Percentiles rank a stretch among this genome's conserved stretches.
phyloP scores from a whole-genome alignment of 2,797 vertebrate genomes.

The Heliangelus exortis region DNA sequence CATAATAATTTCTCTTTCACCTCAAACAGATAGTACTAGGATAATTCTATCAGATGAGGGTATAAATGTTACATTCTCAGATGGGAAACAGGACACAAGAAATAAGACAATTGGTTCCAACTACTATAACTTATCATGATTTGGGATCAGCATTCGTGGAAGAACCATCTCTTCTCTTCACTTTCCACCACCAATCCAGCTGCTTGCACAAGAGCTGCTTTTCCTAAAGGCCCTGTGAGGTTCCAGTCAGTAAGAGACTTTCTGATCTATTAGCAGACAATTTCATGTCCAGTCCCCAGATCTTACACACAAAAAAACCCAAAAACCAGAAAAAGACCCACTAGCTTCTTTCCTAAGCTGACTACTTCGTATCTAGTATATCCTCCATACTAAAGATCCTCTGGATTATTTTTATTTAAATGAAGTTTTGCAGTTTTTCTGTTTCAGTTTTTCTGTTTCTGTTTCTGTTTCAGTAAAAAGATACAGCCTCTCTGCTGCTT shows the following conservation, averaged over 20 bases:
- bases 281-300: not conserved
- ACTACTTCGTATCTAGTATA: not conserved
- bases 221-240: not conserved
- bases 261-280: not conserved
- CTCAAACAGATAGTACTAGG: not conserved
- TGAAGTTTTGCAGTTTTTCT: not conserved
- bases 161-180: not conserved
- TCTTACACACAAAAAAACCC: not conserved
- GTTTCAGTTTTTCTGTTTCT: not conserved
- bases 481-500: not conserved
- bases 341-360: not conserved
- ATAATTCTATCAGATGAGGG: not conserved
- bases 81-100: not conserved
- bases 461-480: not conserved
- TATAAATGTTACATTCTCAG: not conserved
- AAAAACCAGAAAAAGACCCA: too few species aligned
- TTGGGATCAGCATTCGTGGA: not conserved
- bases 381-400: not conserved
- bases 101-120: not conserved
- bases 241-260: not conserved
- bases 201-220: not conserved
- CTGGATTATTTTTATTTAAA: not conserved
- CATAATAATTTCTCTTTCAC: not conserved
- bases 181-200: not conserved
- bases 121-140: not conserved